Base-by-base conservation (phyloP, 1,140 invertebrate genomes). In the Adelges cooleyi region DNA sequence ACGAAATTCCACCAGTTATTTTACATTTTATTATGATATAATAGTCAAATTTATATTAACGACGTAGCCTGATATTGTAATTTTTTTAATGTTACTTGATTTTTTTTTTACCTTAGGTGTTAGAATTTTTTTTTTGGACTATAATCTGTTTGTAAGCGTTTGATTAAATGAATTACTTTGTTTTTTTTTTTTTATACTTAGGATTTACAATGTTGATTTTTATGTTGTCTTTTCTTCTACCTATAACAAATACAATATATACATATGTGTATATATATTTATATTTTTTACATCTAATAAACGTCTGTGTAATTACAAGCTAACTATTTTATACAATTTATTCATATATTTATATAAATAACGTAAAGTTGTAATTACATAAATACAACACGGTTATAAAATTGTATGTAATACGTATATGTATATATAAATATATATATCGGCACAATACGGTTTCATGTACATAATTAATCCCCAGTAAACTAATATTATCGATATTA, bases 181-280 rank as follows among this genome's bases (percentile, higher is more conserved):
- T 8, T 38, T 52, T 53, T 53, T 53, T 17, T 25, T 59, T 42
- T 40, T 15, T 8, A 25, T 56, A 20, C n/a, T 9, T 3, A 59
- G 11, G 17, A 38, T 38, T 8, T n/a, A 27, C 44, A 56, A 40
- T 44, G 53, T 59, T 59, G 53, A 23, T 44, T 59, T 54, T 59
- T 44, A 59, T 44, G 53, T 56, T 56, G 23, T 42, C 18, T 22
- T 53, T 53, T 38, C 15, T 42, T 25, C 11, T 56, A 25, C 15
- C 18, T 27, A n/a, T n/a, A n/a, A n/a, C n/a, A n/a, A n/a, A n/a
- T n/a, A n/a, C n/a, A n/a, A n/a, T n/a, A n/a, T n/a, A n/a, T n/a
- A n/a, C n/a, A n/a, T n/a, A n/a, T n/a, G n/a, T n/a, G n/a, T n/a
- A n/a, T n/a, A 17, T 17, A n/a, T 23, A n/a, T 42, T 15, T 42